Evolutionary conservation across 2,888 invertebrate genomes (phyloP).

Genomic region (Axea sp.): DNA sequence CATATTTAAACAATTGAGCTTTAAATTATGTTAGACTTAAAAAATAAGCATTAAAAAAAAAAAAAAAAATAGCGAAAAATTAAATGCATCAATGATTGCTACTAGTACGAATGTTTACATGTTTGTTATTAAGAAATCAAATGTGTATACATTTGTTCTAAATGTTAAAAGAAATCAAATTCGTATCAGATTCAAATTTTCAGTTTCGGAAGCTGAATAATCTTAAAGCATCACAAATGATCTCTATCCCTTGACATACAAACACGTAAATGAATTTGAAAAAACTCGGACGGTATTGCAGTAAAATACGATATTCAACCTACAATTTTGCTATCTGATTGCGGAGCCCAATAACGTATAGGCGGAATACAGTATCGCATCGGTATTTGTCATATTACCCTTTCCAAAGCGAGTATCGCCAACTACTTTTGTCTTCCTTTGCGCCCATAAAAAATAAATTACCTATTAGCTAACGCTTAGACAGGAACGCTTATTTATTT

Average conservation of each 20-base stretch:
- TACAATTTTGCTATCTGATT: conserved; percentile 38
- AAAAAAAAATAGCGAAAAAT: too few species aligned
- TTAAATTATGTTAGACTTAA: too few species aligned
- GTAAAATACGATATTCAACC: conserved; percentile 54
- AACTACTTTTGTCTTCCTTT: conserved; percentile 61
- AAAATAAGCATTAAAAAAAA: too few species aligned
- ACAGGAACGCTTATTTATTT: conserved; percentile 38
- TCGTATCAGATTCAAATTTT: not conserved
- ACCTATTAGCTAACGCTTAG: conserved; percentile 71
- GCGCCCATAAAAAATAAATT: conserved; percentile 78
- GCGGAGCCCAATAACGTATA: conserved; percentile 58
- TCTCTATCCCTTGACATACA: conserved; percentile 10
- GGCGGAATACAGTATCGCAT: conserved; percentile 45
- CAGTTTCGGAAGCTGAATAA: not conserved
- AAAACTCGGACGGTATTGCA: conserved; percentile 55
- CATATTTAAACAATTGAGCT: too few species aligned
- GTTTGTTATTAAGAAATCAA: too few species aligned
- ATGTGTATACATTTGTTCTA: too few species aligned
- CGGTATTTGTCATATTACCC: conserved; percentile 58
- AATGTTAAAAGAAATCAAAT: not conserved
- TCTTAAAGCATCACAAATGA: conserved; percentile 4
- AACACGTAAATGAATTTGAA: conserved; percentile 18
- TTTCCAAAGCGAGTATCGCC: conserved; percentile 51
- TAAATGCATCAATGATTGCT: too few species aligned
- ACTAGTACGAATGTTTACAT: too few species aligned